Conservation (phyloP, 2,888 invertebrate genomes). For the Eristalis arbustorum region DNA sequence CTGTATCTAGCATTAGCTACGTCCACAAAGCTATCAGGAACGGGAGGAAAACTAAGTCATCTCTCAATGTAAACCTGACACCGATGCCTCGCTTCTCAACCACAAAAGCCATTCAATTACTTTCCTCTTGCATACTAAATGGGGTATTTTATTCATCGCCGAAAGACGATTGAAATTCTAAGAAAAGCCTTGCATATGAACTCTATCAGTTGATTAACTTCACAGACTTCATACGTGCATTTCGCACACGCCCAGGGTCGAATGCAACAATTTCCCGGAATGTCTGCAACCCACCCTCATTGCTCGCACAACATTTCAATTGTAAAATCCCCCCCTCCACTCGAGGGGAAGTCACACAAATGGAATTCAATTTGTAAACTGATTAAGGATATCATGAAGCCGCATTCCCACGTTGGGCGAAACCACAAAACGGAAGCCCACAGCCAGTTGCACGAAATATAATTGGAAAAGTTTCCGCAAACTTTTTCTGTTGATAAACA, state of each 20-base stretch:
- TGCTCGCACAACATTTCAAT: neutral
- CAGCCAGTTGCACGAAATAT: conserved; percentile 5
- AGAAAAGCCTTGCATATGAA: no score
- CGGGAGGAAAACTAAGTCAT: no score
- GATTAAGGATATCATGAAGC: neutral
- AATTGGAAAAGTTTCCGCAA: conserved; percentile 56
- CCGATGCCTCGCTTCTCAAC: no score
- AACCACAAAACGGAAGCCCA: neutral
- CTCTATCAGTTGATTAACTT: neutral
- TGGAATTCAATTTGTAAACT: neutral
- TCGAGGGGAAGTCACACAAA: neutral
- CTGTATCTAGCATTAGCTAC: no score
- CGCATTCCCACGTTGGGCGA: neutral
- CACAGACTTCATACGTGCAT: neutral
- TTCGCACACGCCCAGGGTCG: neutral
- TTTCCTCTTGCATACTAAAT: no score
- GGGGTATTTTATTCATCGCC: neutral
- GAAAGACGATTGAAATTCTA: neutral
- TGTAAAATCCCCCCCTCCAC: neutral
- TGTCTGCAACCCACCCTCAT: neutral
- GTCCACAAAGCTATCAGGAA: no score
- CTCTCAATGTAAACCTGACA: no score
- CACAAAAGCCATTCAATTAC: no score
- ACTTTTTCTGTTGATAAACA: conserved; percentile 5
- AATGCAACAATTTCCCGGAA: neutral